These are phyloP conservation scores for Drosophila vallismaia DNA, from an alignment of 2,888 invertebrate genomes.

Conservation along the genomic window DNA sequence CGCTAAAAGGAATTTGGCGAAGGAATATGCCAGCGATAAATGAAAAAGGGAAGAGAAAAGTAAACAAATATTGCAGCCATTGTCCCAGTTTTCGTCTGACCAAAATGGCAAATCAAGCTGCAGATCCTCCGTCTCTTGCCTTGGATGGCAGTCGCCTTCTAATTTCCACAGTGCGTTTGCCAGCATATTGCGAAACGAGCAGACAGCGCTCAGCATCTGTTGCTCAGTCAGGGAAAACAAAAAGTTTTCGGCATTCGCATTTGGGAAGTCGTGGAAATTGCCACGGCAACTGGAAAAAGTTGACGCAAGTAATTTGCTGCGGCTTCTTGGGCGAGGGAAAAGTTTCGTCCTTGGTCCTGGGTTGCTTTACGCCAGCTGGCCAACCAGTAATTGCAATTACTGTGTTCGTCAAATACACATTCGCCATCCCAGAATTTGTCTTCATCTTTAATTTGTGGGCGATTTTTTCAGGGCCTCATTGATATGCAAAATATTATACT, in stretches of 20 bases:
- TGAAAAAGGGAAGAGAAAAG: constrained; percentile 18
- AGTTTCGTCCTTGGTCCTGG: constrained; percentile 14
- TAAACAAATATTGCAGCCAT: constrained; percentile 53
- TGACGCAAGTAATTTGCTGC: constrained; percentile 60
- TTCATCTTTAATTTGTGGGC: constrained; percentile 23
- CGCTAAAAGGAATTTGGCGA: constrained; percentile 31
- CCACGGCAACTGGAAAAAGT: constrained; percentile 40
- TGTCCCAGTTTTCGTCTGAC: constrained; percentile 49
- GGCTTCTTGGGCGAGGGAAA: constrained; percentile 27
- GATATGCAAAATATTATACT: constrained; percentile 21
- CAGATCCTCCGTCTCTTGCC: constrained; percentile 25
- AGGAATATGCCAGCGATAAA: constrained; percentile 10
- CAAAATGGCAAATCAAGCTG: constrained; percentile 58
- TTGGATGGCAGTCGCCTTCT: constrained; percentile 25
- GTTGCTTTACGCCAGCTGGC: constrained; percentile 35
- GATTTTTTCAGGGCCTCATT: constrained; percentile 13
- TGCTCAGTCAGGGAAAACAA: constrained; percentile 49
- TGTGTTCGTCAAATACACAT: constrained; percentile 69
- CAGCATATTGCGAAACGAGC: constrained; percentile 58
- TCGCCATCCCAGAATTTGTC: constrained; percentile 28
- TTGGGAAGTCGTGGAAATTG: constrained; percentile 59
- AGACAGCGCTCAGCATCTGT: constrained; percentile 64
- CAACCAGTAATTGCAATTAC: constrained; percentile 71
- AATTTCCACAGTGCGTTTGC: constrained; percentile 40
- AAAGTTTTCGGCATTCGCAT: constrained; percentile 50